Evolutionary conservation across 2,888 invertebrate species (phyloP), one percentile per base, ranked within the genome.

Genomic region (Laothoe populi): DNA sequence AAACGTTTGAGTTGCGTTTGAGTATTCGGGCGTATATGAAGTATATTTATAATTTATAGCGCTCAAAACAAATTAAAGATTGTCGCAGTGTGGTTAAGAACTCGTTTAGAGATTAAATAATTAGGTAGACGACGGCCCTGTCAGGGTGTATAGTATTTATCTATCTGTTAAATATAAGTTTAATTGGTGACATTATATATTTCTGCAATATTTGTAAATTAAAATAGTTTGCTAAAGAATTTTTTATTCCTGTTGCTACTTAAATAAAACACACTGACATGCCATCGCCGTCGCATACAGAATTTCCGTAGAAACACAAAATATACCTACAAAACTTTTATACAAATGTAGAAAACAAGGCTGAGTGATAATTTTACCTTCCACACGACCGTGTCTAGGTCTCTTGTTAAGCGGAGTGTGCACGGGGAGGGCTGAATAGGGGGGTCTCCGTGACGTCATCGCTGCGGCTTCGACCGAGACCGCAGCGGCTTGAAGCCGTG

Each of bases 261-360:
- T 1, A 7, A 13, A 38, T 4, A 8, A 10, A 8, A 38, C 10
- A 13, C 5, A 8, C 0, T 13, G 2, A 13, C 38, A 10, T 19
- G 19, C 49, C 49, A 53, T 53, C 31, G 49, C 35, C 35, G 10
- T 35, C 16, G 8, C 10, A n/a, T 21, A 24, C 8, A 21, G 11
- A 4, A 24, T 24, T 13, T 4, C 13, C 4, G 11, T 24, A 1
- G 11, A 19, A 48, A 48, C 23, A 10, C n/a, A 53, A 8, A 53
- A 53, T 53, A 11, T 53, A 35, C 53, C 31, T 26, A 19, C 31
- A 49, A 49, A 49, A 49, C 21, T 21, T 21, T 45, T 49, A 26
- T 31, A 31, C 31, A 49, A 53, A 31, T 53, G 31, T 53, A 19
- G 49, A 31, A 19, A 53, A 53, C 53, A 35, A 16, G 2, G 16